phyloP scores from a whole-genome alignment of 1,140 invertebrate genomes.

The Galleria mellonella region DNA sequence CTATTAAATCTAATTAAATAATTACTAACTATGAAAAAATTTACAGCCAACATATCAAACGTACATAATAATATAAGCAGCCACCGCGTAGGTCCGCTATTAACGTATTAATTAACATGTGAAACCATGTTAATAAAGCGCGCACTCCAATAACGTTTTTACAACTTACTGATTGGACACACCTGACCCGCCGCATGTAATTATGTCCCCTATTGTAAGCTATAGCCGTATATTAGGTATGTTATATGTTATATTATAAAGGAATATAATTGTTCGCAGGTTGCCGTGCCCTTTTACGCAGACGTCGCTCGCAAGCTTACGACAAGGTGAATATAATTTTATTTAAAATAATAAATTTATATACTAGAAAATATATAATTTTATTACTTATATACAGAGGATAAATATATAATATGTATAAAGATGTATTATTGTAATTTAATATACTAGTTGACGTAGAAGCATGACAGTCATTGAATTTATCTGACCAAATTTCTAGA shows the following conservation, averaged over 20 bases:
- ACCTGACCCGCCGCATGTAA: constrained; percentile 11
- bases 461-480: no score
- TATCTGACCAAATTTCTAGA: no score
- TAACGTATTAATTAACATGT: constrained; percentile 14
- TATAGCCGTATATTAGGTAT: not conserved
- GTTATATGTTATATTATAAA: no score
- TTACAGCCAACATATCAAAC: no score
- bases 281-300: constrained; percentile 72
- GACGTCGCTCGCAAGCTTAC: constrained; percentile 72
- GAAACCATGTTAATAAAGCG: constrained; percentile 3
- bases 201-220: constrained; percentile 9
- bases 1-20: no score
- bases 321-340: constrained; percentile 65
- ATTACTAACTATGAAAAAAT: not conserved
- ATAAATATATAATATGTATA: no score
- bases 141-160: constrained; percentile 11
- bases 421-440: no score
- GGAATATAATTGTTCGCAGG: constrained; percentile 46
- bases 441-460: no score
- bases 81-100: constrained; percentile 4
- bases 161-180: constrained; percentile 15
- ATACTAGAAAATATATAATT: no score
- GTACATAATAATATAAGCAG: not conserved
- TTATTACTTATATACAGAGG: no score
- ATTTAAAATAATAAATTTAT: no score